Evolutionary conservation across 2,888 invertebrate genomes (phyloP), one percentile per base, ranked within the genome.

Genomic region (Eudemis profundana): DNA sequence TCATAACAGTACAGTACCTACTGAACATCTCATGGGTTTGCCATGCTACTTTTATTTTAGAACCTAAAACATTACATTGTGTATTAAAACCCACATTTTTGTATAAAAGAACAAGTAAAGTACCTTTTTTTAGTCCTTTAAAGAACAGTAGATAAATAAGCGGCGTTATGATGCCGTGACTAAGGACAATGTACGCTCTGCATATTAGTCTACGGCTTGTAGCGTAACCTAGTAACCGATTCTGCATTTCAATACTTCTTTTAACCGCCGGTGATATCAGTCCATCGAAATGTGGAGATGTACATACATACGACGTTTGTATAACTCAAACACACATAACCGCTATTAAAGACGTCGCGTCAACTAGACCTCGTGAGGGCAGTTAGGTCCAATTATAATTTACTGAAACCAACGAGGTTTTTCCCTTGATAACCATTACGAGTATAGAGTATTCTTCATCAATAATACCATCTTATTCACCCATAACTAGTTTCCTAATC

Each of bases 201-300:
- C 78, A 74, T 70, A 77, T 72, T 76, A 70, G 78, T 69, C 76
- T 70, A 75, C 74, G 74, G 51, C 68, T 72, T 72, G 66, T 54
- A 42, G 73, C 82, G 91, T 91, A 84, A 79, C 91, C 86, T 89
- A 90, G 91, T 86, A 86, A 91, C 92, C 79, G 76, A 72, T 78
- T 77, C 82, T 77, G 90, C 82, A 90, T 82, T 89, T 91, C 91
- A 88, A 91, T 91, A 91, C 84, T 85, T 69, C 64, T 61, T 70
- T 70, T 72, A 68, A 68, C 57, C 50, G 56, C 10, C 50, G 60
- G 36, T 50, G 60, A 54, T 70, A 70, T 67, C 56, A 40, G 38
- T 61, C 40, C 60, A 59, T 60, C 57, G 14, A 15, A 27, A 61
- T 46, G 62, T 53, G 59, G 42, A 15, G 3, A 1, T 40, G 36